These are phyloP conservation scores for Elanus axillaris DNA, from an alignment of 2,113 vertebrate genomes.

Conservation along the genomic window DNA sequence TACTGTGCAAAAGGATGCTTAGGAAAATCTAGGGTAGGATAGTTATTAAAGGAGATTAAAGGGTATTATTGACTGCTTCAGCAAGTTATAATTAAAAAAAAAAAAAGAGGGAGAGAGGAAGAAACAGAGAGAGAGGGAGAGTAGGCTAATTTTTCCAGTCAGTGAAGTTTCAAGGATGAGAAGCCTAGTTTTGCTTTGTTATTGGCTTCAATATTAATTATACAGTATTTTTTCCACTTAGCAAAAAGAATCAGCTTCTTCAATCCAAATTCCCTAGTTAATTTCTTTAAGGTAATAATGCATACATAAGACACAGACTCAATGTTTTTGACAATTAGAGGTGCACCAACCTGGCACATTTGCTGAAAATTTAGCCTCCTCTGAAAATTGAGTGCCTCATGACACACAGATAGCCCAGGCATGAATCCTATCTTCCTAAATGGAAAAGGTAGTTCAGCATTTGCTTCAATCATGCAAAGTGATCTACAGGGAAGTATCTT, in stretches of 20 bases:
- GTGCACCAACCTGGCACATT: not conserved
- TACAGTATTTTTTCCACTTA: slow-evolving; percentile 58
- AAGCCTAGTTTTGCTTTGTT: slow-evolving; percentile 64
- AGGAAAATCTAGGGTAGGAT: slow-evolving; percentile 62
- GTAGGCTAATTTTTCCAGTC: slow-evolving; percentile 72
- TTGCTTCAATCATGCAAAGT: not conserved
- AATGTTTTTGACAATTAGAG: slow-evolving; percentile 3
- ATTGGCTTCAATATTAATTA: slow-evolving; percentile 71
- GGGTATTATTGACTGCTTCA: slow-evolving; percentile 68
- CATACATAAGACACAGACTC: not conserved
- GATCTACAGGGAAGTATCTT: not conserved
- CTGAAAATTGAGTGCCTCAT: not conserved
- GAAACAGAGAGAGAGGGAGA: not conserved
- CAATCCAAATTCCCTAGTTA: slow-evolving; percentile 48
- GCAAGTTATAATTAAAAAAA: slow-evolving; percentile 72
- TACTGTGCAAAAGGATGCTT: slow-evolving; percentile 65
- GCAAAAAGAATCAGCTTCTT: slow-evolving; percentile 56
- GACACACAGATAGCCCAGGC: not conserved
- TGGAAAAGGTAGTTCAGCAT: not conserved
- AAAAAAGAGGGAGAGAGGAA: not conserved
- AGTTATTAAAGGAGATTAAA: slow-evolving; percentile 80
- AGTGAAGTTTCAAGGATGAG: slow-evolving; percentile 73
- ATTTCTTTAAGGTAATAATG: slow-evolving; percentile 48
- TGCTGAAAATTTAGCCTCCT: not conserved
- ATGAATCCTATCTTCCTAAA: not conserved